Evolutionary conservation across 2,888 invertebrate species (phyloP), one percentile per base, ranked within the genome.

Genomic region (Drosophila percnosoma): DNA sequence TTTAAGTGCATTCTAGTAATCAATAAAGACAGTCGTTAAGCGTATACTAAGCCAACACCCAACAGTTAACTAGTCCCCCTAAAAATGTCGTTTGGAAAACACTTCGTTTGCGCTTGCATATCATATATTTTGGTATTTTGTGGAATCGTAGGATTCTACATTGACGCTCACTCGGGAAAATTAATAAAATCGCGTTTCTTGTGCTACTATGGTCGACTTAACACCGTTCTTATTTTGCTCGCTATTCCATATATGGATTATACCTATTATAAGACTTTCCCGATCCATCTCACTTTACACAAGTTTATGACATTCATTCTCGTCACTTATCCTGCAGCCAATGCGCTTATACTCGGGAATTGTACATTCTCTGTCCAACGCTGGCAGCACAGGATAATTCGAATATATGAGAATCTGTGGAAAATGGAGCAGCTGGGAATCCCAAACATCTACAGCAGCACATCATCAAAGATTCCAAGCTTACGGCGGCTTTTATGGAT

Each of bases 381-480:
- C 0, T 64, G 55, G 48, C 71, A 82, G 24, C 27, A 51, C 0
- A 53, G 27, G 4, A 68, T 83, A n/a, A 55, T 53, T 15, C 8
- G n/a, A 1, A 31, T 65, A 7, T 6, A 73, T 8, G 6, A 31
- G 4, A 24, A 40, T 24, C 48, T 81, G 0, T 53, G 62, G 11
- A 34, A 42, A 2, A 60, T 68, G 27, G 54, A 68, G 1, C 31
- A 54, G 7, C 8, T 62, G 1, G 5, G 8, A 34, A 4, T 53
- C 33, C 18, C 29, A 18, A 58, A 1, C 11, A 1, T 34, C 10
- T 33, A 38, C 36, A 31, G 4, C 8, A 33, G 18, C n/a, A n/a
- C 13, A 18, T 2, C 33, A 10, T 2, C 13, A 1, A 4, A 40
- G 15, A 5, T 21, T 10, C 8, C 13, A 34, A 15, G 7, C 3